phyloP scores from a whole-genome alignment of 2,888 invertebrate species.

The Oscheius onirici region DNA sequence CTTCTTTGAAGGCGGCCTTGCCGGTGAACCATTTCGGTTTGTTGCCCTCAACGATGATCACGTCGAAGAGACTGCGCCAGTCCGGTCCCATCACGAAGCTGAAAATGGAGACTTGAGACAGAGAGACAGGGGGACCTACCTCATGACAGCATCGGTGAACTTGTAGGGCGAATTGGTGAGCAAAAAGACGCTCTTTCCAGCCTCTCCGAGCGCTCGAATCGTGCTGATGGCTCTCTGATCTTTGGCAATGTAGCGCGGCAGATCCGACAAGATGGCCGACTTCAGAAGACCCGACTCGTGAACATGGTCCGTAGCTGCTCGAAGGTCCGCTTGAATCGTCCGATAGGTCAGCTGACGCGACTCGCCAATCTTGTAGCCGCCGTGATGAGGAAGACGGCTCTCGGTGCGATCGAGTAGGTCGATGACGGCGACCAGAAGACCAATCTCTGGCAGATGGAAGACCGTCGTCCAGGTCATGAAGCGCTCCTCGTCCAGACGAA shows the following conservation, averaged over 20 bases:
- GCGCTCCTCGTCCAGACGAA: constrained; percentile 90
- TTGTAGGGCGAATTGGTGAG: constrained; percentile 96
- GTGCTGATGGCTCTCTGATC: constrained; percentile 90
- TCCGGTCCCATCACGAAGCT: constrained; percentile 78
- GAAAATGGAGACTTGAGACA: too few species aligned
- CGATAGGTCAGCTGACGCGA: constrained; percentile 85
- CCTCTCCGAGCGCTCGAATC: constrained; percentile 85
- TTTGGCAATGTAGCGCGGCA: constrained; percentile 83
- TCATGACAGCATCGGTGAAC: constrained; percentile 81
- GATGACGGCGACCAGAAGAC: constrained; percentile 88
- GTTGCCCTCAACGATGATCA: constrained; percentile 92
- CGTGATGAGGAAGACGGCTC: neutral
- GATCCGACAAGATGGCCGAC: constrained; percentile 85
- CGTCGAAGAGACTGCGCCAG: constrained; percentile 96
- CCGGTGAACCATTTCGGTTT: constrained; percentile 97
- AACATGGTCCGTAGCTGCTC: constrained; percentile 87
- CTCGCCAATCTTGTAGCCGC: neutral
- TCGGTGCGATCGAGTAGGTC: constrained; percentile 6
- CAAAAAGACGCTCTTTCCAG: constrained; percentile 91
- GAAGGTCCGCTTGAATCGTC: constrained; percentile 96
- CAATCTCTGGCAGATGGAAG: constrained; percentile 96
- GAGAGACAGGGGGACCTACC: neutral
- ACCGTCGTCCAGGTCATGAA: constrained; percentile 95
- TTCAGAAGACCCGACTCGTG: constrained; percentile 88
- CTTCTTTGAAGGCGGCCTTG: constrained; percentile 80